Base-by-base conservation (phyloP, 2,888 invertebrate species). In the Aphelenchoides bicaudatus region DNA sequence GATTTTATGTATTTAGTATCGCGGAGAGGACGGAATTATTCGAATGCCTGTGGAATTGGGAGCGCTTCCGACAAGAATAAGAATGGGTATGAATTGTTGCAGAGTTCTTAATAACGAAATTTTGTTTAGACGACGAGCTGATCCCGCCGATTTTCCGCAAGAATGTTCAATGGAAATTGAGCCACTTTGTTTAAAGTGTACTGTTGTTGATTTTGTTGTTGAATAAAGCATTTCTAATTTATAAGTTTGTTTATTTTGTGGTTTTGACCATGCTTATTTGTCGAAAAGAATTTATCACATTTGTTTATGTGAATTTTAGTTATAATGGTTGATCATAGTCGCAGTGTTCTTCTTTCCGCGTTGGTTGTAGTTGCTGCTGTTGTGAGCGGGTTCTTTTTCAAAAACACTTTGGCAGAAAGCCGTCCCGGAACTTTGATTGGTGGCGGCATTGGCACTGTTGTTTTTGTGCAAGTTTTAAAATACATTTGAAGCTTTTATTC, bases 121-220 rank as follows among this genome's bases (percentile, higher is more conserved):
- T 30, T 1, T 53, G n/a, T 67, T 50, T 49, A 67, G 70, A 71
- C 47, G 59, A 62, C 2, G 72, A 73, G 43, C 49, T 72, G 58
- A 21, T 69, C 10, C 55, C 72, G 5, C 72, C 71, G n/a, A 16
- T 29, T 13, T 10, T 61, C 8, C 51, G 60, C 4, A 51, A 53
- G 21, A 51, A 39, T 23, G 34, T 55, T 23, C 30, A 47, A 21
- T 71, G 71, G 72, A 62, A 62, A 39, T 49, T 71, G 51, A 39
- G 55, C 1, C 39, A 68, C 5, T 55, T 68, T 21, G 39, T 63
- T 10, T 60, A 29, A 54, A 37, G 27, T 49, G 23, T 46, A 2
- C 23, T 3, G 47, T 2, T 46, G n/a, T 46, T 19, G 47, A 1
- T 3, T 46, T 49, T 49, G 37, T 49, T 34, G 49, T 1, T 3